Percentiles rank a stretch among this genome's conserved stretches.
These are phyloP conservation scores for Pomatorhinus ruficollis DNA, from an alignment of 2,113 vertebrate species.

Conservation along the genomic window DNA sequence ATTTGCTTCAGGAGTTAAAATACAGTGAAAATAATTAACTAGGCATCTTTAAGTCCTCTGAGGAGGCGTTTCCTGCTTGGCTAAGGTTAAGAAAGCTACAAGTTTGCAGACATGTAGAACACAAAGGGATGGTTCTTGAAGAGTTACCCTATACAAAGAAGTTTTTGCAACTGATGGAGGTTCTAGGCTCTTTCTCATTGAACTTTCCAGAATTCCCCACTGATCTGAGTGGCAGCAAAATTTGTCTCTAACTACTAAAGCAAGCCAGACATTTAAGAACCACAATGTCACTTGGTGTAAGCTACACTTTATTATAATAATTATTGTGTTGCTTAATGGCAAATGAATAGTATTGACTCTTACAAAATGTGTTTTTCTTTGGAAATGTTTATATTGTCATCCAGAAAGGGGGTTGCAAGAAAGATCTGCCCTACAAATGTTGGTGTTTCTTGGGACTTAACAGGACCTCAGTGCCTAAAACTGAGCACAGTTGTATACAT, in stretches of 20 bases:
- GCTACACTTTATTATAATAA: conserved; percentile 35
- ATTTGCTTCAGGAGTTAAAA: background rate
- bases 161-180: background rate
- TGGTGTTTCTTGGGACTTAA: background rate
- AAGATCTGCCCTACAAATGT: background rate
- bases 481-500: background rate
- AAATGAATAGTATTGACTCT: conserved; percentile 21
- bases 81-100: background rate
- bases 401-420: background rate
- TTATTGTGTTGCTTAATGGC: conserved; percentile 47
- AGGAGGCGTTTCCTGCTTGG: background rate
- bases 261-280: conserved; percentile 34
- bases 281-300: conserved; percentile 29
- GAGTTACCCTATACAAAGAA: background rate
- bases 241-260: conserved; percentile 19
- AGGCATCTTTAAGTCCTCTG: background rate
- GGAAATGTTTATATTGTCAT: background rate
- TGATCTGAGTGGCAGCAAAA: background rate
- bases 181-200: background rate
- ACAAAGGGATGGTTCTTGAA: background rate
- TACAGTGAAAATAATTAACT: background rate
- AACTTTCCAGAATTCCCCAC: conserved; percentile 23
- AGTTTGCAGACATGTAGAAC: background rate
- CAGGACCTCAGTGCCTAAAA: background rate
- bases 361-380: conserved; percentile 56